These are phyloP conservation scores for Neoaliturus tenellus DNA, from an alignment of 2,888 invertebrate species.

Conservation along the genomic window DNA sequence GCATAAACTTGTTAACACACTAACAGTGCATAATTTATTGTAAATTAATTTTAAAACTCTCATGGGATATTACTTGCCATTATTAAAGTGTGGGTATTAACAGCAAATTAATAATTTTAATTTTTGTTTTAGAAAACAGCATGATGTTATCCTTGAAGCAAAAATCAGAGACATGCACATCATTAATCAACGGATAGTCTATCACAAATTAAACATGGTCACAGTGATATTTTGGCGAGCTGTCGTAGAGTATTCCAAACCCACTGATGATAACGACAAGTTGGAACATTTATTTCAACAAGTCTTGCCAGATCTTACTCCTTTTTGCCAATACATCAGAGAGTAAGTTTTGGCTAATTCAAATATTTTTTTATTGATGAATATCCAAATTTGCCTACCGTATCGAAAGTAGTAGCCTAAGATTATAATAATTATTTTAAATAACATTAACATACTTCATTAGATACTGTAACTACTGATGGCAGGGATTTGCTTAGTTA, in stretches of 20 bases:
- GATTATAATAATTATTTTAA: too few relatives aligned
- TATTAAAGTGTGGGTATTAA: too few relatives aligned
- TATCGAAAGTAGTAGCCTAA: too few relatives aligned
- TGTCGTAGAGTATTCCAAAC: constrained; percentile 33
- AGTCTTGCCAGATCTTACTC: constrained; percentile 83
- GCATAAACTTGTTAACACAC: too few relatives aligned
- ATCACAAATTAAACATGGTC: constrained; percentile 19
- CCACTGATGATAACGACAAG: constrained; percentile 54
- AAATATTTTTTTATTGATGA: too few relatives aligned
- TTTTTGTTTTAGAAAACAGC: constrained; percentile 37
- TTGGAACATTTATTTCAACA: constrained; percentile 63
- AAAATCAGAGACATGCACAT: constrained; percentile 42
- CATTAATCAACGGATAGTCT: constrained; percentile 2
- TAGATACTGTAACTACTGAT: too few relatives aligned
- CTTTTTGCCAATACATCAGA: constrained; percentile 83
- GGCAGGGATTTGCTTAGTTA: too few relatives aligned
- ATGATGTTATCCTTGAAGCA: constrained; percentile 26
- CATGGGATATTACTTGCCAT: too few relatives aligned
- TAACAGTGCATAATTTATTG: too few relatives aligned
- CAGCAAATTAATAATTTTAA: neutral
- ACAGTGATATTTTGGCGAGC: constrained; percentile 49
- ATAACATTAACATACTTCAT: too few relatives aligned
- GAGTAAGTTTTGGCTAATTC: constrained; percentile 74
- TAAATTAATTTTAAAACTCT: too few relatives aligned
- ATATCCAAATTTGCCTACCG: too few relatives aligned